A percentile compares a stretch with the other conserved stretches of the same genome.
These are phyloP conservation scores for Sapayoa aenigma DNA, from an alignment of 2,113 vertebrate genomes.

Conservation along the genomic window DNA sequence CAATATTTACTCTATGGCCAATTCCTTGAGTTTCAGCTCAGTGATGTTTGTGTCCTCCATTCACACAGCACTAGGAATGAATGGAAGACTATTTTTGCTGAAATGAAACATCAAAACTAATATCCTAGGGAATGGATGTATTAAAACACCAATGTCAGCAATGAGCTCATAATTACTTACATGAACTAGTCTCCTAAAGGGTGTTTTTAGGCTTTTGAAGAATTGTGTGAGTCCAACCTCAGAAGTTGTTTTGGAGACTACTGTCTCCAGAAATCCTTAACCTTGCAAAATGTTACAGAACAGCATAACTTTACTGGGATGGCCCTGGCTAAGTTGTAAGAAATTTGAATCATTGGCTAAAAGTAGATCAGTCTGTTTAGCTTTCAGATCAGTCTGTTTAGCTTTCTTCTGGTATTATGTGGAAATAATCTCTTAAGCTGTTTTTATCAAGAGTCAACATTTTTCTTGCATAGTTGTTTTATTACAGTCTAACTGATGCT, in stretches of 20 bases:
- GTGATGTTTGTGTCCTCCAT: neutral
- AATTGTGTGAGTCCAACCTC: neutral
- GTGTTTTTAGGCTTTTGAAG: neutral
- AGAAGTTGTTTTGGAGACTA: neutral
- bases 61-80: neutral
- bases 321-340: neutral
- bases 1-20: neutral
- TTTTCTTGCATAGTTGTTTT: neutral
- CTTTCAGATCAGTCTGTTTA: neutral
- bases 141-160: neutral
- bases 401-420: neutral
- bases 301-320: neutral
- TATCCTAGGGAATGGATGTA: neutral
- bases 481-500: neutral
- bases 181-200: neutral
- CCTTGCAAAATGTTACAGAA: neutral
- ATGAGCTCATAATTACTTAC: neutral
- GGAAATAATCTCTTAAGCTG: neutral
- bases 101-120: neutral
- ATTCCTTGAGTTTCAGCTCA: neutral
- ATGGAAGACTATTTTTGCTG: neutral
- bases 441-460: neutral
- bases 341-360: neutral
- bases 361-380: neutral
- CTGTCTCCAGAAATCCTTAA: neutral